phyloP scores from a whole-genome alignment of 2,113 vertebrate genomes.

The Thamnophis sirtalis region DNA sequence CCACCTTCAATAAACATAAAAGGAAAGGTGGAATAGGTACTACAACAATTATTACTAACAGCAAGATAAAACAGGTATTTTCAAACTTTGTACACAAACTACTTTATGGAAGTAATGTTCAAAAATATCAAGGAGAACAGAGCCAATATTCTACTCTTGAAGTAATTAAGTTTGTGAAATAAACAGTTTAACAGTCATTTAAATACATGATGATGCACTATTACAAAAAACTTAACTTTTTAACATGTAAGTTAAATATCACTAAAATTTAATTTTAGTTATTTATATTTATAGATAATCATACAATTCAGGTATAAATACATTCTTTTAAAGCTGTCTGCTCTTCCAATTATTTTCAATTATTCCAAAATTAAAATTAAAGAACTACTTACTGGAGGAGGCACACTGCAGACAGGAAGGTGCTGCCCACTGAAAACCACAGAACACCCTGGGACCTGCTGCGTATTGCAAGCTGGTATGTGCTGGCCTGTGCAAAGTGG shows the following conservation, averaged over 20 bases:
- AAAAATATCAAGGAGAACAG: background rate
- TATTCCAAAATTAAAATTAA: background rate
- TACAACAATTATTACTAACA: background rate
- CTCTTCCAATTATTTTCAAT: background rate
- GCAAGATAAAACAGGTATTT: background rate
- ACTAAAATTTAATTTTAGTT: background rate
- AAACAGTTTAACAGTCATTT: background rate
- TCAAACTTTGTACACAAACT: background rate
- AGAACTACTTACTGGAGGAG: slow-evolving; percentile 78
- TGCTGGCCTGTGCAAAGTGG: slow-evolving; percentile 92
- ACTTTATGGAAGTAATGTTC: background rate
- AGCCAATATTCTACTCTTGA: background rate
- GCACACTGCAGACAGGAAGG: slow-evolving; percentile 91
- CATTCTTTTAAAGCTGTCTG: background rate
- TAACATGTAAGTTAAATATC: background rate
- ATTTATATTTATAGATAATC: background rate
- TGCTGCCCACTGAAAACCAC: slow-evolving; percentile 97
- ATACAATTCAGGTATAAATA: background rate
- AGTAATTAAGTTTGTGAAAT: background rate
- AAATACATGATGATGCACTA: background rate
- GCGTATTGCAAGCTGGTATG: slow-evolving; percentile 88
- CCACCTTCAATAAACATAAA: background rate
- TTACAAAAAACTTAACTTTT: background rate
- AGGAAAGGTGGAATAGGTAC: background rate
- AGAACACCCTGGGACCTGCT: slow-evolving; percentile 91